These are phyloP conservation scores for Eupithecia inturbata DNA, from an alignment of 2,888 invertebrate species.

Conservation along the genomic window DNA sequence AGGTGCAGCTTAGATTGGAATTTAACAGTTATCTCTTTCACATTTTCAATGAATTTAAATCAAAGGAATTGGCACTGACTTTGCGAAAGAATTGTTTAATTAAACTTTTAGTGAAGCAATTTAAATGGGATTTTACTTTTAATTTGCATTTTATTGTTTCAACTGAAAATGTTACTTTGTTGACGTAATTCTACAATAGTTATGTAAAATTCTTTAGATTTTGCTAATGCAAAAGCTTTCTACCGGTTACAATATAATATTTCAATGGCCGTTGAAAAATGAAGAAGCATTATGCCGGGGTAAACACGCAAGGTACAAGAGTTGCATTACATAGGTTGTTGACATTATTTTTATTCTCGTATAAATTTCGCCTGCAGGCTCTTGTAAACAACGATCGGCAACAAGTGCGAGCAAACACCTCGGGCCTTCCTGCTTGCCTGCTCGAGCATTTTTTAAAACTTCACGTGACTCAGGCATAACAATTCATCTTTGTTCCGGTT, in stretches of 20 bases:
- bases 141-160: conserved; percentile 19
- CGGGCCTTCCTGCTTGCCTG: conserved; percentile 32
- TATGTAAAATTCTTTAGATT: neutral
- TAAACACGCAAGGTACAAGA: conserved; percentile 32
- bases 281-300: conserved; percentile 22
- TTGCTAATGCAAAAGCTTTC: conserved; percentile 15
- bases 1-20: conserved; percentile 69
- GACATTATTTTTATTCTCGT: conserved; percentile 56
- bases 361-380: conserved; percentile 59
- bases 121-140: conserved; percentile 16
- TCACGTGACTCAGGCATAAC: conserved; percentile 16
- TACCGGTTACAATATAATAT: neutral
- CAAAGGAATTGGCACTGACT: conserved; percentile 44
- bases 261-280: conserved; percentile 14
- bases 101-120: conserved; percentile 37
- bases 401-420: conserved; percentile 46
- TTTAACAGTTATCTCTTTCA: conserved; percentile 63
- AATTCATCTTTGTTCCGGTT: conserved; percentile 27
- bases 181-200: conserved; percentile 2
- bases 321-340: conserved; percentile 42
- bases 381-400: conserved; percentile 55
- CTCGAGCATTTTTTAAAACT: conserved; percentile 31
- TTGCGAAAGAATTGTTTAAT: conserved; percentile 43
- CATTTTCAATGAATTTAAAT: conserved; percentile 59
- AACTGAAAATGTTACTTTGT: neutral